These are phyloP conservation scores for Solea senegalensis DNA, from an alignment of 2,113 vertebrate species.

Conservation along the genomic window DNA sequence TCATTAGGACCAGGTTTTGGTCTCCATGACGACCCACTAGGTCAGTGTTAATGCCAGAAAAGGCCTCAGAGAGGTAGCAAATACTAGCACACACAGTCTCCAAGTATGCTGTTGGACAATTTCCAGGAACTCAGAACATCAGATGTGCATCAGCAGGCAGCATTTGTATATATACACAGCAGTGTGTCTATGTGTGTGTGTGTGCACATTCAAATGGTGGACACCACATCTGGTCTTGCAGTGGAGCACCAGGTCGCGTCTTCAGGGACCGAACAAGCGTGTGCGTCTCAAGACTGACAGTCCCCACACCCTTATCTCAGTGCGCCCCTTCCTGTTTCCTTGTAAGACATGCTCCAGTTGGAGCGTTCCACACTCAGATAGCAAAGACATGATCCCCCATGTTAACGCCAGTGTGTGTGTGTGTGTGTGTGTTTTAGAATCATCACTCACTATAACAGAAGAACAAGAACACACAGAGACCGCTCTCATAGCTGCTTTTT, in stretches of 20 bases:
- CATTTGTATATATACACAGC: neutral
- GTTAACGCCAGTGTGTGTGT: neutral
- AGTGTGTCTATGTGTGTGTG: neutral
- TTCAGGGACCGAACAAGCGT: conserved; percentile 36
- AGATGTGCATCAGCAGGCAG: conserved; percentile 31
- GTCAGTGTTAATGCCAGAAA: too few species aligned
- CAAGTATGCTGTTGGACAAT: conserved; percentile 15
- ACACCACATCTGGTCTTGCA: conserved; percentile 69
- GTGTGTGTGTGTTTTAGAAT: neutral
- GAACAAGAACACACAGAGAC: neutral
- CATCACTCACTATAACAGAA: conserved; percentile 22
- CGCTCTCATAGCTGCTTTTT: neutral
- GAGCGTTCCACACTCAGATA: conserved; percentile 54
- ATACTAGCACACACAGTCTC: conserved; percentile 6
- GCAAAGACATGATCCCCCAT: conserved; percentile 24
- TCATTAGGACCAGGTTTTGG: too few species aligned
- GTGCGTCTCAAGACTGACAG: conserved; percentile 40
- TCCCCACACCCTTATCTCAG: conserved; percentile 71
- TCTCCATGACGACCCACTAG: too few species aligned
- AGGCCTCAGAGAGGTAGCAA: too few species aligned
- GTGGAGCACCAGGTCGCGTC: conserved; percentile 56
- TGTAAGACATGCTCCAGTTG: conserved; percentile 69
- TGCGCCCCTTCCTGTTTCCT: conserved; percentile 80
- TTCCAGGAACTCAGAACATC: conserved; percentile 41
- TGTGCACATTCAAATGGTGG: neutral